Percentiles rank a stretch among this genome's conserved stretches.
Evolutionary conservation across 1,140 invertebrate species (phyloP).

Genomic region (Chrysomallon squamiferum): DNA sequence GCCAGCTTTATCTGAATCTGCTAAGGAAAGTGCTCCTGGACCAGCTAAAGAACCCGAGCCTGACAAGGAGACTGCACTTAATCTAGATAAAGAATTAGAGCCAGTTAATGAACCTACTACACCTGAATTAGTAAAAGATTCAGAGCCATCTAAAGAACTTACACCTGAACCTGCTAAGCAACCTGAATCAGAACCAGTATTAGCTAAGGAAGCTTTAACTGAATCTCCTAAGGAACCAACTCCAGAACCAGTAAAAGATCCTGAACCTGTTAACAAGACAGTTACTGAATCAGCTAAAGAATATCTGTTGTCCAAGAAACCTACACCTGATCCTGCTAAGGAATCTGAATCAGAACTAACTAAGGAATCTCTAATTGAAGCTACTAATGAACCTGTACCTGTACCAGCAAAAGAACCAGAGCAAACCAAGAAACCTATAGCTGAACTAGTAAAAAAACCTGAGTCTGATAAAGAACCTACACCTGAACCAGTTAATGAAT

Average conservation of each 20-base stretch:
- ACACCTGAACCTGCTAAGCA: conserved; percentile 2
- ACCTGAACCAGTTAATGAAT: conserved; percentile 6
- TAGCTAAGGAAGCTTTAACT: conserved; percentile 3
- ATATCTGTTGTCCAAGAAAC: too few relatives aligned
- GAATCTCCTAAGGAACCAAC: conserved; percentile 1
- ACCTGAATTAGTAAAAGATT: conserved; percentile 5
- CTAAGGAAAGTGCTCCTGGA: background rate
- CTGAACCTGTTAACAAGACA: conserved; percentile 8
- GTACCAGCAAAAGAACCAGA: conserved; percentile 50
- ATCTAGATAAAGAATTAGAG: conserved; percentile 7
- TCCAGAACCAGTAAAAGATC: conserved; percentile 2
- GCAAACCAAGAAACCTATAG: background rate
- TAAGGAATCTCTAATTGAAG: conserved; percentile 1
- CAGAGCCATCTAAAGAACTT: conserved; percentile 9
- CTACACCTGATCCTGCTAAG: conserved; percentile 68
- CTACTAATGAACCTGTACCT: background rate
- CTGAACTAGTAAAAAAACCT: conserved; percentile 5
- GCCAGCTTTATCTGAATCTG: background rate
- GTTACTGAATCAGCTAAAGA: background rate
- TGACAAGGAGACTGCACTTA: conserved; percentile 1
- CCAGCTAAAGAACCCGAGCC: conserved; percentile 74
- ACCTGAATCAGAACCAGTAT: conserved; percentile 48
- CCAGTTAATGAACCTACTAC: conserved; percentile 12
- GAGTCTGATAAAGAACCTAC: conserved; percentile 8
- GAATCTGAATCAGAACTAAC: conserved; percentile 67